Conservation (phyloP, 2,113 vertebrate genomes). For the Cinclus cinclus region DNA sequence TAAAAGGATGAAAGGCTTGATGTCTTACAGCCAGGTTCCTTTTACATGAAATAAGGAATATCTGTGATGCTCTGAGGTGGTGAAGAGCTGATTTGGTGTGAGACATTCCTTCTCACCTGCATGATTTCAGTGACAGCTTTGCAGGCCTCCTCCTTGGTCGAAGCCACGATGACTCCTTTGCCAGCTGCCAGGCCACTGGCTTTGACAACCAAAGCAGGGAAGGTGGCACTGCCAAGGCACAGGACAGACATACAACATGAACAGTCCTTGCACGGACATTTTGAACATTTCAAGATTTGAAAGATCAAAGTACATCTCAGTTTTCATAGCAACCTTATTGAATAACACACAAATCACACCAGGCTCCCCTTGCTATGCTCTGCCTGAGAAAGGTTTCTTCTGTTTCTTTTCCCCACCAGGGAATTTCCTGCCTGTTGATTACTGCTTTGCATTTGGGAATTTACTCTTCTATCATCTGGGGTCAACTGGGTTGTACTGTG, state of each 20-base stretch:
- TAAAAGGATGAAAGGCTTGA: background rate
- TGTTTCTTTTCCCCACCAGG: background rate
- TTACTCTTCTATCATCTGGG: background rate
- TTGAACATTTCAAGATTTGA: background rate
- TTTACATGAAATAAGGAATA: background rate
- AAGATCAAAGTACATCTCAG: background rate
- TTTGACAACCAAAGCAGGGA: conserved; percentile 94
- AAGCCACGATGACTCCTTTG: conserved; percentile 90
- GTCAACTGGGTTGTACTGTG: background rate
- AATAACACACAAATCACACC: background rate
- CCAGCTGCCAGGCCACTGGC: conserved; percentile 93
- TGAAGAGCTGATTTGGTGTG: background rate
- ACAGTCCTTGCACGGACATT: background rate
- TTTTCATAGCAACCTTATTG: background rate
- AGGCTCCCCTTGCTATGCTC: background rate
- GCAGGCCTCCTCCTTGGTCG: conserved; percentile 86
- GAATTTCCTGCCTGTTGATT: background rate
- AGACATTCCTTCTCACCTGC: conserved; percentile 76
- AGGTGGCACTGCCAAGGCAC: conserved; percentile 79
- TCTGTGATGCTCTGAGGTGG: background rate
- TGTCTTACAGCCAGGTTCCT: background rate
- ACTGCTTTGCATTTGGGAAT: background rate
- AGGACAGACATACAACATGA: background rate
- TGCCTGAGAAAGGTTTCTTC: background rate
- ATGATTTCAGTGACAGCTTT: conserved; percentile 90